Percentiles rank a stretch among this genome's conserved stretches.
phyloP scores from a whole-genome alignment of 2,113 vertebrate species.

The Bujurquina vittata region DNA sequence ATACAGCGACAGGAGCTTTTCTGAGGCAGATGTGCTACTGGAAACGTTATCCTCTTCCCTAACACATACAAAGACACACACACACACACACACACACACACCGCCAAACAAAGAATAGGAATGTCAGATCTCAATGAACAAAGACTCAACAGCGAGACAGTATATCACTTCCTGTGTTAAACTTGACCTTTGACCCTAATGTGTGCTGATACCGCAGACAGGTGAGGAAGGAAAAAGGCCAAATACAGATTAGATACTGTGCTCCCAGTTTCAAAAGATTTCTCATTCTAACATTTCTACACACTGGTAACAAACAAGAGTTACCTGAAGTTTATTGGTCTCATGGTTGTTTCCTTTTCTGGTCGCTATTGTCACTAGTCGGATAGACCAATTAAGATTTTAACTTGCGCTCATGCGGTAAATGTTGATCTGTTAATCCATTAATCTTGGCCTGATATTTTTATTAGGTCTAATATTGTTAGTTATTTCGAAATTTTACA shows the following conservation, averaged over 20 bases:
- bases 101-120: constrained; percentile 42
- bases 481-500: too few relatives aligned
- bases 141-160: constrained; percentile 10
- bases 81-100: constrained; percentile 39
- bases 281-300: background rate
- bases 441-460: too few relatives aligned
- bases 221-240: constrained; percentile 6
- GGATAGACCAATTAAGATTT: too few relatives aligned
- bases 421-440: too few relatives aligned
- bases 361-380: too few relatives aligned
- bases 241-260: constrained; percentile 24
- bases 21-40: constrained; percentile 49
- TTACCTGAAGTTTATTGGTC: background rate
- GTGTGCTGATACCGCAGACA: constrained; percentile 27
- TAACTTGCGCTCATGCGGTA: too few relatives aligned
- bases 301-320: background rate
- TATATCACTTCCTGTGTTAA: constrained; percentile 53
- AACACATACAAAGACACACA: constrained; percentile 27
- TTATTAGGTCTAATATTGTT: too few relatives aligned
- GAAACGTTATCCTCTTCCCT: constrained; percentile 49
- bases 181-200: constrained; percentile 52
- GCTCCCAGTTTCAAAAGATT: background rate
- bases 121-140: constrained; percentile 37
- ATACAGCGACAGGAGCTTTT: constrained; percentile 54
- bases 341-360: too few relatives aligned